phyloP scores from a whole-genome alignment of 2,888 invertebrate species.

The Ernsta delagoae region DNA sequence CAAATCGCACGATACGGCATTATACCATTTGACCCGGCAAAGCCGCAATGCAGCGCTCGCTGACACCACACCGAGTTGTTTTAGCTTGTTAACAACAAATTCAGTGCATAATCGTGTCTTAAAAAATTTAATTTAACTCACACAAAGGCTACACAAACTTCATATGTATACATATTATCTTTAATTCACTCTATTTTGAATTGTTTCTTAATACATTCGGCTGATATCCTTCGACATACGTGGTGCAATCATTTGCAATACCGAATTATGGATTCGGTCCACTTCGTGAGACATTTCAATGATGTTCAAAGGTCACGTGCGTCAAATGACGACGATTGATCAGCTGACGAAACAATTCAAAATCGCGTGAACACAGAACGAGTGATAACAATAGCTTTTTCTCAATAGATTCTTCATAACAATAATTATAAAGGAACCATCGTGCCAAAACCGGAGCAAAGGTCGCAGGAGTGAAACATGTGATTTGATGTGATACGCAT shows the following conservation, averaged over 20 bases:
- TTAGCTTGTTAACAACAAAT: slow-evolving; percentile 46
- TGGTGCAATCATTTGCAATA: slow-evolving; percentile 52
- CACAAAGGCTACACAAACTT: not conserved
- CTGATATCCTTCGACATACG: slow-evolving; percentile 28
- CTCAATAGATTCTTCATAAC: slow-evolving; percentile 29
- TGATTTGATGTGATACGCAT: slow-evolving; percentile 51
- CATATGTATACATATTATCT: not conserved
- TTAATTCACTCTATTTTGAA: slow-evolving; percentile 29
- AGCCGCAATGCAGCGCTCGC: slow-evolving; percentile 72
- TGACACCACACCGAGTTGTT: slow-evolving; percentile 64
- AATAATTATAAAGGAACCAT: slow-evolving; percentile 28
- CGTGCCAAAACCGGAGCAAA: slow-evolving; percentile 34
- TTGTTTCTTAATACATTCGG: slow-evolving; percentile 34
- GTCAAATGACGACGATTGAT: slow-evolving; percentile 44
- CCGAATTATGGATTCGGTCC: slow-evolving; percentile 55
- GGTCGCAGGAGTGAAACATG: slow-evolving; percentile 45
- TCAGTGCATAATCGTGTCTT: slow-evolving; percentile 34
- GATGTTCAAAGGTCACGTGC: slow-evolving; percentile 56
- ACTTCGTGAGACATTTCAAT: slow-evolving; percentile 57
- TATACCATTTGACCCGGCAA: slow-evolving; percentile 67
- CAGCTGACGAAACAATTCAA: slow-evolving; percentile 34
- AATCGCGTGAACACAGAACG: slow-evolving; percentile 26
- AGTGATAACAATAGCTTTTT: slow-evolving; percentile 25
- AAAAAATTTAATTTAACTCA: slow-evolving; percentile 43
- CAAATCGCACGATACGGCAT: slow-evolving; percentile 61